phyloP scores from a whole-genome alignment of 2,888 invertebrate genomes.

The Napeogenes sylphis region DNA sequence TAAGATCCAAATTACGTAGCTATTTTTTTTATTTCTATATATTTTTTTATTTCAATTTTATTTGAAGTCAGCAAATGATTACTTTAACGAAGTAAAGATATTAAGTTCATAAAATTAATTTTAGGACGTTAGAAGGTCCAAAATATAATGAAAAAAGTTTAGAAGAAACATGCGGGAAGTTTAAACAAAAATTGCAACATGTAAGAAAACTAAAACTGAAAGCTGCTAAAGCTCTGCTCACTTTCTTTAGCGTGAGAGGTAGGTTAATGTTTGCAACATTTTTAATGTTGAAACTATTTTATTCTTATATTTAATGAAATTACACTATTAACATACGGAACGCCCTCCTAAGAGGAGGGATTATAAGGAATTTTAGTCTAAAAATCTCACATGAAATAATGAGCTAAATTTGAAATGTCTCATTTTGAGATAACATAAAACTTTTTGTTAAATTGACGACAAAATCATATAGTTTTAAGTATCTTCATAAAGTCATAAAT shows the following conservation, averaged over 20 bases:
- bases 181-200: conserved; percentile 27
- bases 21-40: too few species aligned
- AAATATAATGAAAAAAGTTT: conserved; percentile 41
- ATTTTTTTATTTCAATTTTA: too few species aligned
- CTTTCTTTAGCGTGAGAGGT: conserved; percentile 57
- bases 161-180: conserved; percentile 38
- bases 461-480: too few species aligned
- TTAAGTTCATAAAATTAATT: neutral
- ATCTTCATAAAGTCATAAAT: neutral
- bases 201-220: conserved; percentile 39
- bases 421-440: neutral
- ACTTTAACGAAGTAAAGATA: too few species aligned
- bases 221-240: conserved; percentile 46
- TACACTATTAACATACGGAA: too few species aligned
- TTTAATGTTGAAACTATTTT: neutral
- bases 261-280: conserved; percentile 6
- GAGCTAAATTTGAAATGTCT: too few species aligned
- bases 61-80: too few species aligned
- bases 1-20: too few species aligned
- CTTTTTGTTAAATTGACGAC: neutral
- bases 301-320: too few species aligned
- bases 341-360: too few species aligned
- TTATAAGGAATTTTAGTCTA: too few species aligned
- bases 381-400: too few species aligned
- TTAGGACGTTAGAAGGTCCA: conserved; percentile 41